Base-by-base conservation (phyloP, 2,888 invertebrate species). In the Entomobrya proxima region DNA sequence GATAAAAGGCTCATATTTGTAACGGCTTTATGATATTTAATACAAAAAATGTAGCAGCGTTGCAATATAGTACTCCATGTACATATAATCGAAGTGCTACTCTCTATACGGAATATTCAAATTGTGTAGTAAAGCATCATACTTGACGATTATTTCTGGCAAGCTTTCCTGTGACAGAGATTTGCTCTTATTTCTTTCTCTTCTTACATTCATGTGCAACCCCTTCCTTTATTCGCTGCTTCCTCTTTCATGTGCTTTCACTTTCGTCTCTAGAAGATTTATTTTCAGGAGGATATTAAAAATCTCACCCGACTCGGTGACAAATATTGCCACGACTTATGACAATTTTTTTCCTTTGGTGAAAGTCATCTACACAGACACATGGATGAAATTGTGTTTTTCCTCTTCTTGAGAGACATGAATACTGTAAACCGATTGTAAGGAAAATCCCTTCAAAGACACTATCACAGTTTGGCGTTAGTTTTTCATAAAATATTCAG, bases 211-310 rank as follows among this genome's bases (percentile, higher is more conserved):
- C 61, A 32, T 35, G 5, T 27, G 21, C 3, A 55, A 55, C 11
- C 21, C 55, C 55, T 24, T 61, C 18, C 30, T 52, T 21, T 37
- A 52, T 78, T 78, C 35, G 15, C 80, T 80, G n/a, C n/a, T n/a
- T n/a, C 32, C 27, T 58, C 61, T 52, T 55, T 32, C 58, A n/a
- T 27, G 13, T 21, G 18, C 67, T 50, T 76, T 55, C 47, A 35
- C 61, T 84, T 58, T 69, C 85, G 21, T 18, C 67, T 69, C 52
- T 21, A 72, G 30, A 86, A 86, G 86, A 86, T 86, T 86, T 86
- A 86, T 86, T 82, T 86, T 72, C 86, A 76, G 69, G 58, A 77
- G 77, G 74, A 86, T 86, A 86, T 86, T 86, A 86, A 86, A 86
- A 86, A 77, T 86, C 82, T 50, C 74, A 86, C 77, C 86, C 81